Evolutionary conservation across 2,888 invertebrate species (phyloP), one percentile per base, ranked within the genome.

Genomic region (Antitype chi): DNA sequence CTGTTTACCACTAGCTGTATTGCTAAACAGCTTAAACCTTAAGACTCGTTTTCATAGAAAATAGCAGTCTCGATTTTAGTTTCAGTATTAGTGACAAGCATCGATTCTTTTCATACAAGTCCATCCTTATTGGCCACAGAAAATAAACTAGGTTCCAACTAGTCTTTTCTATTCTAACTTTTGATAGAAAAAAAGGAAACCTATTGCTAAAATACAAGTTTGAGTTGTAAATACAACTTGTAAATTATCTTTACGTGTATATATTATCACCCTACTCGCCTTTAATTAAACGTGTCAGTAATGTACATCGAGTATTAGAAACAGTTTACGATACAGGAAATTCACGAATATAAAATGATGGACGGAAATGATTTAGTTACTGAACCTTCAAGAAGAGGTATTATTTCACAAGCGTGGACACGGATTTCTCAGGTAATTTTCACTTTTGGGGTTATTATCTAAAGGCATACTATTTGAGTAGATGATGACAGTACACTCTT

Each of bases 361-460:
- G 98, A 98, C 97, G 98, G 97, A 95, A 98, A 98, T 93, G 98
- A 98, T 97, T 96, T 97, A 93, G 94, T 97, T 85, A 94, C 97
- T 91, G 97, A 97, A 91, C 93, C 94, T 89, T 94, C 94, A 88
- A 97, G 97, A 93, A 97, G 97, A 95, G 97, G 97, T 93, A 96
- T 97, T 88, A 92, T 98, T 90, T 97, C 97, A 85, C 98, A 98
- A 96, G 97, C 97, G 85, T 97, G 97, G 97, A 97, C 97, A 72
- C 97, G 98, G 93, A 92, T 98, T 93, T 97, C 97, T 89, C 98
- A 98, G 97, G 98, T 97, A 94, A 75, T 49, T 76, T 38, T 47
- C 0, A 13, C 66, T 70, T 84, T 85, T 77, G 82, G 71, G 77
- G 72, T 87, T 80, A 80, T 60, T 78, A 53, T 20, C 47, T 1